Base-by-base conservation (phyloP, 2,797 vertebrate genomes). In the Myripristis murdjan region DNA sequence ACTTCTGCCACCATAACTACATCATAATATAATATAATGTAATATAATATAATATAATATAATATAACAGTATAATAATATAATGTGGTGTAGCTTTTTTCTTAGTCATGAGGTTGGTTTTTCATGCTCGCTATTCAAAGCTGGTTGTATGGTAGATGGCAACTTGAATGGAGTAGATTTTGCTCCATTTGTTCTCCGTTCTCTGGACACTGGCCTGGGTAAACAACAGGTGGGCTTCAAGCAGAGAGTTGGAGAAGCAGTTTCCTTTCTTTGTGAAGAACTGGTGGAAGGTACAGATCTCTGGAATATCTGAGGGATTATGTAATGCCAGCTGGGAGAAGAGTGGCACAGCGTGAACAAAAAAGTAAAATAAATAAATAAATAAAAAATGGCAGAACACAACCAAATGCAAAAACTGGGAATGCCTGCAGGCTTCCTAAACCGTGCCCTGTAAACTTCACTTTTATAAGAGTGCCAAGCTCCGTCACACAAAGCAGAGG, bases 241-340 rank as follows among this genome's bases (percentile, higher is more conserved):
- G 72, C 64, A 20, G 65, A 44, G 51, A 33, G 37, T 26, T 31
- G 0, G 52, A 59, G 58, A 68, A 35, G 73, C 41, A 9, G 76
- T 44, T 87, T 86, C 82, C 81, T 87, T 37, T 80, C 81, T 84
- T 86, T 90, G 81, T 83, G 68, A 10, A 53, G 48, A n/a, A 44
- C 61, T 59, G 12, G 47, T 23, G 56, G 28, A 46, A 51, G 51
- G 37, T 15, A 70, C 37, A 22, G 31, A 56, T 60, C 28, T 59
- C 8, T 57, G 85, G 35, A 63, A 87, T 87, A 28, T 84, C 83
- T 82, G 67, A 84, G 76, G 18, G 51, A 18, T 83, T 56, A 75
- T 81, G 87, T 88, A 70, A 91, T 86, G 68, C 80, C 85, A 88
- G 87, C 86, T 88, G 89, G 75, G 70, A 55, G 74, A 66, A n/a